Evolutionary conservation across 2,797 vertebrate species (phyloP).

Genomic region (Semotilus atromaculatus): DNA sequence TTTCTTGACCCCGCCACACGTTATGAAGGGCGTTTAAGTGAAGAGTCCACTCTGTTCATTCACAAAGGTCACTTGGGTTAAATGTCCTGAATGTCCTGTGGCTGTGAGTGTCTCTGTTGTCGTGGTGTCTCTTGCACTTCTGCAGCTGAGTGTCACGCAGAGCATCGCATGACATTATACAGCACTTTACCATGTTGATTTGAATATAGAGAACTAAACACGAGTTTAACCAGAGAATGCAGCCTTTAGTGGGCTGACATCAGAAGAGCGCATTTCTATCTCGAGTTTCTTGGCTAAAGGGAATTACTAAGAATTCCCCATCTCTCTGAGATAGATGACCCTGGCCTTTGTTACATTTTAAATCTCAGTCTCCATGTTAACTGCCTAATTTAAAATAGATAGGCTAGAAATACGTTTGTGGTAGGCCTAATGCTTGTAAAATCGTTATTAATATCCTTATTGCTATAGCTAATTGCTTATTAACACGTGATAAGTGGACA

Average conservation of each 20-base stretch:
- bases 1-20: slow-evolving; percentile 57
- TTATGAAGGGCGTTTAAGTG: slow-evolving; percentile 57
- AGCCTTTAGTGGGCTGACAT: background rate
- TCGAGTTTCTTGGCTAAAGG: background rate
- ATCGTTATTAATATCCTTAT: background rate
- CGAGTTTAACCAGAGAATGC: background rate
- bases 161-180: background rate
- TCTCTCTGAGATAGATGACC: background rate
- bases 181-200: background rate
- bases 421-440: background rate
- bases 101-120: slow-evolving; percentile 49
- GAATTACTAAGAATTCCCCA: background rate
- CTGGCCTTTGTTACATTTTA: background rate
- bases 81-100: slow-evolving; percentile 41
- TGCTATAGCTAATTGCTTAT: background rate
- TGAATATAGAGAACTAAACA: background rate
- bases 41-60: slow-evolving; percentile 59
- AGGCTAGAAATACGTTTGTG: background rate
- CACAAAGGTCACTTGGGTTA: slow-evolving; percentile 59
- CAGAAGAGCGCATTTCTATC: background rate
- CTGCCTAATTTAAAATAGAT: background rate
- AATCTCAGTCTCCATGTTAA: background rate
- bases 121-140: slow-evolving; percentile 30
- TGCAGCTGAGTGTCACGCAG: background rate
- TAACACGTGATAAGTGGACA: background rate